Percentiles rank a stretch among this genome's conserved stretches.
Conservation (phyloP, 2,888 invertebrate genomes). For the Itoplectis maculator region DNA sequence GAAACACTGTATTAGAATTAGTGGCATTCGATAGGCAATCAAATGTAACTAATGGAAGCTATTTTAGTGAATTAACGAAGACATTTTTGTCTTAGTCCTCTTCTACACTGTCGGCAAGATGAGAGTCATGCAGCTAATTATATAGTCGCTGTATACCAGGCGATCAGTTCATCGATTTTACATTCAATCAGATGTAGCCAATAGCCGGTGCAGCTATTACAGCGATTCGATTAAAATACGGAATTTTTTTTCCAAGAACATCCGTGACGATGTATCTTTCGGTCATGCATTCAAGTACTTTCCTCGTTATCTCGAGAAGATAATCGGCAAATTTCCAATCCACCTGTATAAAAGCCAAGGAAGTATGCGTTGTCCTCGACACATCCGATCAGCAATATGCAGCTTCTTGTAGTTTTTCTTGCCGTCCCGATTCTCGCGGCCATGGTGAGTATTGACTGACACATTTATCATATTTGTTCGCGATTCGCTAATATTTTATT, state of each 20-base stretch:
- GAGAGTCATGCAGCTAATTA: no score
- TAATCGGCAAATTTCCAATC: background rate
- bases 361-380: background rate
- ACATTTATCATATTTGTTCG: background rate
- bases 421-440: slow-evolving; percentile 47
- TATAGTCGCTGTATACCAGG: no score
- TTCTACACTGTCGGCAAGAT: no score
- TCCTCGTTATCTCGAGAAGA: background rate
- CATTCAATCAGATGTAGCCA: no score
- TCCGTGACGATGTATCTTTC: no score
- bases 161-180: no score
- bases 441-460: slow-evolving; percentile 43
- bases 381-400: slow-evolving; percentile 42
- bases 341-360: slow-evolving; percentile 19
- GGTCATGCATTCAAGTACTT: background rate
- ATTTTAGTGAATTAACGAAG: no score
- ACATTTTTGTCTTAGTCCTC: no score
- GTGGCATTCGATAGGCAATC: background rate
- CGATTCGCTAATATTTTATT: background rate
- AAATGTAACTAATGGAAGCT: slow-evolving; percentile 13
- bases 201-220: no score
- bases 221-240: no score
- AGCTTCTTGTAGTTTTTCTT: slow-evolving; percentile 54
- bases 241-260: no score
- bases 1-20: background rate